Evolutionary conservation across 2,888 invertebrate genomes (phyloP).

Genomic region (Cyclophora albipunctata): DNA sequence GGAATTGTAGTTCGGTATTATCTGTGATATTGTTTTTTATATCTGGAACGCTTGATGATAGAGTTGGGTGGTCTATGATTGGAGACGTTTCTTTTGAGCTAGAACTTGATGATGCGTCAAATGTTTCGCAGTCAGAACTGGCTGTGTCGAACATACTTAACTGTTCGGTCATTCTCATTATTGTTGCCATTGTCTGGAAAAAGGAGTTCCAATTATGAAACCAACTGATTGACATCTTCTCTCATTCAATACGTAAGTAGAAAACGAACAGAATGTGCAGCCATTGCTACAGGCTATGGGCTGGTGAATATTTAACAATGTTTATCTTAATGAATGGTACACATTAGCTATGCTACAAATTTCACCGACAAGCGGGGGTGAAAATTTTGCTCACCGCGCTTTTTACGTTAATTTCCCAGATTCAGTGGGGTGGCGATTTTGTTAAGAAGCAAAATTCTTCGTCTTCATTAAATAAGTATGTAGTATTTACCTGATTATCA

Average conservation of each 20-base stretch:
- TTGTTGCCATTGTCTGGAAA: constrained; percentile 79
- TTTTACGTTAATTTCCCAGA: no score
- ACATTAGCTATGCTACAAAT: no score
- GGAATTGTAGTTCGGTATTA: constrained; percentile 45
- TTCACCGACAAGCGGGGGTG: no score
- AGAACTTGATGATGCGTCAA: constrained; percentile 75
- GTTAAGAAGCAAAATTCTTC: no score
- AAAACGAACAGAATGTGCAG: neutral
- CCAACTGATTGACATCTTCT: no score
- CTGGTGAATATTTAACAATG: no score
- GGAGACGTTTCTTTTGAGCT: constrained; percentile 78
- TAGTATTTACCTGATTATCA: constrained; percentile 39
- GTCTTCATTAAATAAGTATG: no score
- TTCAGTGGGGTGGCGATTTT: no score
- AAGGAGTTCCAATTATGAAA: no score
- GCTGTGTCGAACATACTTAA: constrained; percentile 81
- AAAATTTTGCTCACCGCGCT: no score
- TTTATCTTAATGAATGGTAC: no score
- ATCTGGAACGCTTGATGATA: constrained; percentile 54
- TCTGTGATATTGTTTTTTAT: constrained; percentile 34
- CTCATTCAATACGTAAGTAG: neutral
- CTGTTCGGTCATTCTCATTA: constrained; percentile 86
- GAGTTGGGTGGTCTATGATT: constrained; percentile 52
- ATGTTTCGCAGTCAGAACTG: constrained; percentile 82
- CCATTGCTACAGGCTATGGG: no score